These are phyloP conservation scores for roundworm (Caenorhabditis elegans) DNA, from an alignment of 1,140 invertebrate genomes.

Conservation along the genomic window WBcel235 BX284605.5:6953001-6953500, in stretches of 20 bases:
- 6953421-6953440: no score
- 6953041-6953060: constrained; percentile 13
- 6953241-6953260: not conserved
- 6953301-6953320: no score
- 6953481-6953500: no score
- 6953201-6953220: not conserved
- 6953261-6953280: no score
- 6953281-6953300: no score
- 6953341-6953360: no score
- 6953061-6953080: constrained; percentile 10
- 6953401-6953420: no score
- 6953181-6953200: not conserved
- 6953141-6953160: not conserved
- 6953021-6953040: not conserved
- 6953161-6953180: not conserved
- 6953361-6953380: no score
- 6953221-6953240: constrained; percentile 18
- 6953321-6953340: no score
- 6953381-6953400: no score
- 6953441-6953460: no score
- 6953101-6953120: not conserved
- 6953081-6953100: not conserved
- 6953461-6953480: no score
- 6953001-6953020: not conserved
- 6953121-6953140: not conserved